Conservation (phyloP, 2,797 vertebrate genomes). For the Danio tinwini region DNA sequence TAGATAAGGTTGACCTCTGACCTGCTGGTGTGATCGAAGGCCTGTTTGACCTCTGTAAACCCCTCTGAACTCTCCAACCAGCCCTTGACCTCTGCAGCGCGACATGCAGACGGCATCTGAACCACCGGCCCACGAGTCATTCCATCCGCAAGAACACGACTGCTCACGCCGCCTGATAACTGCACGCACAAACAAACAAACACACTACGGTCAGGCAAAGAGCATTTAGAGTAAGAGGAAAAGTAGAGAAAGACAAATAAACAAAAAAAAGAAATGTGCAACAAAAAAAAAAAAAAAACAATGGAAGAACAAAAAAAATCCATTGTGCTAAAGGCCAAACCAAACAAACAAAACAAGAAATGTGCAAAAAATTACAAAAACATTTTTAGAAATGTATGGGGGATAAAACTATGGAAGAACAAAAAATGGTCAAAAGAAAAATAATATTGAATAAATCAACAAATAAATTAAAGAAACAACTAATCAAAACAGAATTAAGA, state of each 20-base stretch:
- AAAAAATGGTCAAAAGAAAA: neutral
- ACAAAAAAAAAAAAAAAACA: neutral
- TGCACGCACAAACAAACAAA: constrained; percentile 55
- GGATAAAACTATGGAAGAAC: too few species aligned
- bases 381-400: too few species aligned
- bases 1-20: constrained; percentile 57
- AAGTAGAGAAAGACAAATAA: neutral
- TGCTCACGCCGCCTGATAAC: constrained; percentile 90
- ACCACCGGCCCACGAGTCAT: constrained; percentile 97
- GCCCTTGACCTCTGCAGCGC: constrained; percentile 90
- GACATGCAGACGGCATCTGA: constrained; percentile 87
- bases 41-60: constrained; percentile 85
- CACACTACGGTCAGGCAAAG: neutral
- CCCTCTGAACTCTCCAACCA: constrained; percentile 92
- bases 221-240: neutral
- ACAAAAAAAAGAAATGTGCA: neutral
- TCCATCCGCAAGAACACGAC: constrained; percentile 89
- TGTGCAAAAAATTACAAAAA: neutral
- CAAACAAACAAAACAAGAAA: neutral
- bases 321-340: too few species aligned
- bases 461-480: neutral
- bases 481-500: neutral
- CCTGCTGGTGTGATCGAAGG: constrained; percentile 96
- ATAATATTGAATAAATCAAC: too few species aligned
- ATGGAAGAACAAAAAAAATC: neutral